Evolutionary conservation across 1,140 invertebrate species (phyloP), one percentile per base, ranked within the genome.

Genomic region (Drosophila parabipectinata): DNA sequence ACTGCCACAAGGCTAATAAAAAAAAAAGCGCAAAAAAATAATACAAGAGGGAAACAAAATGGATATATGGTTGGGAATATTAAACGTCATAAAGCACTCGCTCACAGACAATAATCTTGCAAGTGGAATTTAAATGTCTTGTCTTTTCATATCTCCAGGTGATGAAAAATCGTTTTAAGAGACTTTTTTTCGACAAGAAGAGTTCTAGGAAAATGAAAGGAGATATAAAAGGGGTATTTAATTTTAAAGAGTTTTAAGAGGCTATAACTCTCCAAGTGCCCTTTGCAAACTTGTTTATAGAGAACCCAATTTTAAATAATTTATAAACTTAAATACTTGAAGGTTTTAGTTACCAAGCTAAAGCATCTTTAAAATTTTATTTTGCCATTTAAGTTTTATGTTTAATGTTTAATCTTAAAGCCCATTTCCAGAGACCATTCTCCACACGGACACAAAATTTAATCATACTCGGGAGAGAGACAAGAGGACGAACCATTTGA

Each of bases 1-100:
- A 75, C 58, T 75, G 72, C 62, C 57, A 67, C 53, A 39, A 58
- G 60, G 71, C 69, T 53, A 74, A 74, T 74, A 30, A 15, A 44
- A 30, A 44, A 30, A 30, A 15, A 44, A 30, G 37, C 24, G 34
- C 44, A 21, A 47, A 21, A 47, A 47, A 12, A 10, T 44, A 14
- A 15, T 45, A 45, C 15, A 41, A 18, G 8, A 41, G 7, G 30
- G 28, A 39, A 12, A 9, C 24, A 50, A 32, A 10, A 37, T 37
- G 34, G 32, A 15, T 10, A 24, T 4, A 26, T 4, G 14, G 10
- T 28, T 26, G 44, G 18, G 18, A 37, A 30, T 44, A 68, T 67
- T 55, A 47, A 57, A 56, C 53, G 37, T 26, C 60, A 62, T 45
- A 58, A 58, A 59, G 53, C 59, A 28, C 52, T 45, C 18, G 48